A percentile compares a stretch with the other conserved stretches of the same genome.
Evolutionary conservation across 1,140 invertebrate species (phyloP).

Genomic region (Orchesella cincta): DNA sequence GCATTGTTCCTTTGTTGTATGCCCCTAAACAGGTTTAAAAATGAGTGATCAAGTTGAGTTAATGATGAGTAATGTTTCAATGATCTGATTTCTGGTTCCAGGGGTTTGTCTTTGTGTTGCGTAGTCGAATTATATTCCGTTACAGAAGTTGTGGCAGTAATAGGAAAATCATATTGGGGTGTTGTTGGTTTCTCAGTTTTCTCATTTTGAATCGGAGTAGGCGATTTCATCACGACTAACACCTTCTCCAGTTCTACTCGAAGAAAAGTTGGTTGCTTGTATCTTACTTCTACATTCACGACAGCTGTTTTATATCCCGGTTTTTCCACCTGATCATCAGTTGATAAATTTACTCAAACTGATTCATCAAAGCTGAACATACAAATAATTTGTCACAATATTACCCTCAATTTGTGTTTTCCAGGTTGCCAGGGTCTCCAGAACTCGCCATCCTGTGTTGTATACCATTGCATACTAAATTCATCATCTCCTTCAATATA

Average conservation of each 20-base stretch:
- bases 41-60: not conserved
- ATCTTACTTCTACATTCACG: not conserved
- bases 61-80: not conserved
- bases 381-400: not conserved
- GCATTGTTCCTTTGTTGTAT: no score
- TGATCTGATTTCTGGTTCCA: not conserved
- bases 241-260: not conserved
- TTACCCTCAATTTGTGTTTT: slow-evolving; percentile 54
- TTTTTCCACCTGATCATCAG: not conserved
- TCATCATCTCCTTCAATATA: not conserved
- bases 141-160: not conserved
- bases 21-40: not conserved
- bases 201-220: not conserved
- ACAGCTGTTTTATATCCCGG: not conserved
- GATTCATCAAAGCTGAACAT: not conserved
- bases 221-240: not conserved
- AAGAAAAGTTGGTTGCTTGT: not conserved
- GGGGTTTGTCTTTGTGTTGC: not conserved
- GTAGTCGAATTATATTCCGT: not conserved
- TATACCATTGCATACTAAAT: slow-evolving; percentile 31
- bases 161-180: not conserved
- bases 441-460: slow-evolving; percentile 55
- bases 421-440: slow-evolving; percentile 58
- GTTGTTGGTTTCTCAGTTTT: not conserved
- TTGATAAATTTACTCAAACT: not conserved